Conservation (phyloP, 2,113 vertebrate species). For the Hystrix cristata region DNA sequence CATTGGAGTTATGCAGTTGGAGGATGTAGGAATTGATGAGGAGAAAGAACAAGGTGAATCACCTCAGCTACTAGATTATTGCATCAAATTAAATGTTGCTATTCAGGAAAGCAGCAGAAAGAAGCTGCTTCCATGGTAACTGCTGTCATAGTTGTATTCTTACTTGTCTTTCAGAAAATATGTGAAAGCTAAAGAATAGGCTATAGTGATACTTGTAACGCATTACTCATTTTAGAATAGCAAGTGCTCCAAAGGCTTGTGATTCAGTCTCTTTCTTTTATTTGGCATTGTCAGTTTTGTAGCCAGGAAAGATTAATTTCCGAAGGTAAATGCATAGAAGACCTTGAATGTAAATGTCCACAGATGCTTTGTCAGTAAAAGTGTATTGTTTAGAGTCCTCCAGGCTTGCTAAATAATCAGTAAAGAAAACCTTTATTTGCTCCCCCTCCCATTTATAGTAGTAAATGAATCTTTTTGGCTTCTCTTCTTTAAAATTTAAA, state of each 20-base stretch:
- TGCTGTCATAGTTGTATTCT: slow-evolving; percentile 81
- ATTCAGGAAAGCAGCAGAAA: slow-evolving; percentile 69
- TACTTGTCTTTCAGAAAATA: slow-evolving; percentile 67
- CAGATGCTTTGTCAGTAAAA: slow-evolving; percentile 23
- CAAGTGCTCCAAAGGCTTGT: neutral
- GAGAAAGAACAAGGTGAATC: slow-evolving; percentile 73
- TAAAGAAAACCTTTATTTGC: neutral
- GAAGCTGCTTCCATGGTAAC: slow-evolving; percentile 78
- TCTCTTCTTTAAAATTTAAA: neutral
- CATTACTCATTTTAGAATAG: slow-evolving; percentile 31
- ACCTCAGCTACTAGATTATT: slow-evolving; percentile 68
- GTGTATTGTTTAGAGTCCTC: neutral
- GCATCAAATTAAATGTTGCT: slow-evolving; percentile 71
- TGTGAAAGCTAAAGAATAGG: slow-evolving; percentile 62
- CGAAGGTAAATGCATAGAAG: slow-evolving; percentile 25
- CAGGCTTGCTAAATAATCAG: neutral
- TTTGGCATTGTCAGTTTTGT: slow-evolving; percentile 44
- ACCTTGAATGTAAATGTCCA: neutral
- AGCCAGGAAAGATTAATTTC: slow-evolving; percentile 25
- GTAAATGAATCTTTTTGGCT: slow-evolving; percentile 17
- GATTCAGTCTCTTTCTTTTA: slow-evolving; percentile 49
- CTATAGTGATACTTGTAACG: slow-evolving; percentile 44
- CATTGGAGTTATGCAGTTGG: neutral
- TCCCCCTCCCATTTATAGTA: fast-evolving
- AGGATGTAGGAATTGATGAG: slow-evolving; percentile 1